phyloP scores from a whole-genome alignment of 2,888 invertebrate species.

The Eupithecia subumbrata region DNA sequence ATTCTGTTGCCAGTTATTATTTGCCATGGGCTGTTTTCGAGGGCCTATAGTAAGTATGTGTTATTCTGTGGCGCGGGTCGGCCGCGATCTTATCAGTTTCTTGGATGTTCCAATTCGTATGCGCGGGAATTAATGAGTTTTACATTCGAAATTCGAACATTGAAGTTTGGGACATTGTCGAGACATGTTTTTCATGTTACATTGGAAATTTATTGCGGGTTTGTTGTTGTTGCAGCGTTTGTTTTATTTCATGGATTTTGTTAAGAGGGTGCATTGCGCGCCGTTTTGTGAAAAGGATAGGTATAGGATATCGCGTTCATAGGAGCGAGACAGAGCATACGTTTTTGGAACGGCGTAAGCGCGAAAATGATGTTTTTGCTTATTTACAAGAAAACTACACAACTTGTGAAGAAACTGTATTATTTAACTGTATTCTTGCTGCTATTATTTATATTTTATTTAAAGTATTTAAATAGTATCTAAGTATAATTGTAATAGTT shows the following conservation, averaged over 20 bases:
- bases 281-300: too few relatives aligned
- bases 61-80: constrained; percentile 34
- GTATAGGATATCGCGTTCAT: too few relatives aligned
- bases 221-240: not conserved
- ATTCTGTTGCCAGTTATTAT: constrained; percentile 38
- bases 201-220: not conserved
- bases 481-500: too few relatives aligned
- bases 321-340: too few relatives aligned
- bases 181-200: not conserved
- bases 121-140: constrained; percentile 50
- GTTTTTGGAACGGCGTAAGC: too few relatives aligned
- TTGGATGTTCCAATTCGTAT: constrained; percentile 30
- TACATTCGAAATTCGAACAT: constrained; percentile 36
- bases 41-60: constrained; percentile 29
- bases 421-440: too few relatives aligned
- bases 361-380: too few relatives aligned
- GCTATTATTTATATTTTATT: too few relatives aligned
- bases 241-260: not conserved
- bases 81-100: constrained; percentile 40
- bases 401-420: too few relatives aligned
- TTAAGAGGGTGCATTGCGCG: too few relatives aligned
- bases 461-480: too few relatives aligned
- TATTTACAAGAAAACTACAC: too few relatives aligned
- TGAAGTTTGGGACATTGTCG: constrained; percentile 8
- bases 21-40: constrained; percentile 41